Conservation (phyloP, 2,797 vertebrate species). For the Tenualosa thibaudeaui region DNA sequence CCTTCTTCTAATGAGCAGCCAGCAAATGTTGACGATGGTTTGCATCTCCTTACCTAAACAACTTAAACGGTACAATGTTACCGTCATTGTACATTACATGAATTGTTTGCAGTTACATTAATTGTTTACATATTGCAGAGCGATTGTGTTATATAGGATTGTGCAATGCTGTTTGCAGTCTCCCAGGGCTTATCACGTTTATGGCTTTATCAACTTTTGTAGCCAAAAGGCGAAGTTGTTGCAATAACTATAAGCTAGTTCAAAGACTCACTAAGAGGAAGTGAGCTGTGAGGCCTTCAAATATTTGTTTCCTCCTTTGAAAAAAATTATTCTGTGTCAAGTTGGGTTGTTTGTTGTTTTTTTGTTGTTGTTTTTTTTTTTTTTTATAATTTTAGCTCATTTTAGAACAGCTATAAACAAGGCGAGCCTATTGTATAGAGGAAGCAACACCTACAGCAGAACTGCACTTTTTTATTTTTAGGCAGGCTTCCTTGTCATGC, state of each 20-base stretch:
- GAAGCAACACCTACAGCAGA: not conserved
- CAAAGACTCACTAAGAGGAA: slow-evolving; percentile 1
- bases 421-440: not conserved
- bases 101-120: not conserved
- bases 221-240: not conserved
- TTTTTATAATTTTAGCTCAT: no score
- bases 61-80: not conserved
- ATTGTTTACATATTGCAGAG: not conserved
- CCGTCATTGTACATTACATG: not conserved
- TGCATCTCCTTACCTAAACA: not conserved
- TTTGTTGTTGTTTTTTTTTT: not conserved
- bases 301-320: not conserved
- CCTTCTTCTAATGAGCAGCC: not conserved
- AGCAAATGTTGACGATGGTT: not conserved
- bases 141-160: not conserved
- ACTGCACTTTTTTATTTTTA: not conserved
- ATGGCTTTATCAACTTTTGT: not conserved
- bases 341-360: not conserved
- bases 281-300: not conserved
- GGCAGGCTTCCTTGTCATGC: not conserved
- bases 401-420: not conserved
- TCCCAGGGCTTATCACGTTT: not conserved
- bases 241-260: not conserved
- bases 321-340: not conserved
- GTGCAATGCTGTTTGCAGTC: not conserved